Conservation (phyloP, 2,888 invertebrate genomes). For the Pyrocoelia pectoralis region DNA sequence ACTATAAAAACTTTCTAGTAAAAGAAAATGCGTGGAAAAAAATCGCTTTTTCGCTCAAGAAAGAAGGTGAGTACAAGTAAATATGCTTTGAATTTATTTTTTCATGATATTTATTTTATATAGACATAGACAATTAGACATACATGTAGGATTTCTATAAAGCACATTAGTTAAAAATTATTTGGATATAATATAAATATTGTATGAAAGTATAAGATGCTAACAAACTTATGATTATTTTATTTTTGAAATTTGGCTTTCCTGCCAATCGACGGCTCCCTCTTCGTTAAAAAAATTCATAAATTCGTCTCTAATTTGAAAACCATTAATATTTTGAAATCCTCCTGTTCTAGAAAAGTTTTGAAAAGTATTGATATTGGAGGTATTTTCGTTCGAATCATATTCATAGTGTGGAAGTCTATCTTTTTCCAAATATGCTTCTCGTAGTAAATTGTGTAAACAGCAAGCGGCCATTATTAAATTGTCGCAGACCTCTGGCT, state of each 20-base stretch:
- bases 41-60: too few relatives aligned
- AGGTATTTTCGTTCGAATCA: not conserved
- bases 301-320: not conserved
- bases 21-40: not conserved
- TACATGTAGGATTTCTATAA: too few relatives aligned
- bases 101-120: too few relatives aligned
- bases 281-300: not conserved
- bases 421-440: too few relatives aligned
- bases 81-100: too few relatives aligned
- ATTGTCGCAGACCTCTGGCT: not conserved
- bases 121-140: too few relatives aligned
- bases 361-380: not conserved
- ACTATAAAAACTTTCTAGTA: not conserved
- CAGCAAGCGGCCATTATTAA: not conserved
- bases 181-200: too few relatives aligned
- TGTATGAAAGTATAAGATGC: too few relatives aligned
- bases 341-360: not conserved
- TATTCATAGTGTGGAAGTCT: slow-evolving; percentile 2
- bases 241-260: not conserved
- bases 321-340: slow-evolving; percentile 1
- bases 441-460: not conserved
- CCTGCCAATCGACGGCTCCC: not conserved
- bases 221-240: not conserved
- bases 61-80: not conserved
- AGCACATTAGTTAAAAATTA: too few relatives aligned